Evolutionary conservation across 23 tunicate genomes (phyloP).

Genomic region (Halocynthia aurantium): DNA sequence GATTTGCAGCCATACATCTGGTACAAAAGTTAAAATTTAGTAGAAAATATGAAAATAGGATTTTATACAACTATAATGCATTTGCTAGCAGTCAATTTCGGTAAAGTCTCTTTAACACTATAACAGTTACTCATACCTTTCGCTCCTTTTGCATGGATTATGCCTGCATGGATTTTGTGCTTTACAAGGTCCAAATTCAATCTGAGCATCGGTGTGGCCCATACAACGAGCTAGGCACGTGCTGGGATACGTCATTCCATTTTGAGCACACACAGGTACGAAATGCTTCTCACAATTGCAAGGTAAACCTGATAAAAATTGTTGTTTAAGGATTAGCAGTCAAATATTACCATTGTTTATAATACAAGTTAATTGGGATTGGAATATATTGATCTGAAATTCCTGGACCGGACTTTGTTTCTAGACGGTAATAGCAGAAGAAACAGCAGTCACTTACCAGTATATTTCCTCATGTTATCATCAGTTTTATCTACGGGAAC

Average conservation of each 20-base stretch:
- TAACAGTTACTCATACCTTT: slow-evolving; percentile 28
- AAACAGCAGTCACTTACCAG: slow-evolving; percentile 19
- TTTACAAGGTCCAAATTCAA: slow-evolving; percentile 28
- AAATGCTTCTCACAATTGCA: slow-evolving; percentile 42
- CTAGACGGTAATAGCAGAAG: too few relatives aligned
- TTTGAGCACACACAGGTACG: slow-evolving; percentile 57
- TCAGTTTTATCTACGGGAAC: slow-evolving; percentile 9
- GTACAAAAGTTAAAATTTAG: neutral
- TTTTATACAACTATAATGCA: too few relatives aligned
- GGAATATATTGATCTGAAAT: too few relatives aligned
- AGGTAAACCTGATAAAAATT: slow-evolving; percentile 37
- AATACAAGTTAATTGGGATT: too few relatives aligned
- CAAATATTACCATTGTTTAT: too few relatives aligned
- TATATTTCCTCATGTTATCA: slow-evolving; percentile 21
- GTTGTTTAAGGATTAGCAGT: too few relatives aligned
- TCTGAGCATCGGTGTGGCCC: slow-evolving; percentile 7
- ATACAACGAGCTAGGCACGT: slow-evolving; percentile 54
- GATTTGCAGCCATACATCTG: slow-evolving; percentile 68
- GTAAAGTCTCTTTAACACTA: too few relatives aligned
- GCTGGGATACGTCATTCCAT: slow-evolving; percentile 47
- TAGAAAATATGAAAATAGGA: neutral
- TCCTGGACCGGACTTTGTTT: too few relatives aligned
- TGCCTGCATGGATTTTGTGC: slow-evolving; percentile 34
- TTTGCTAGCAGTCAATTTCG: too few relatives aligned
- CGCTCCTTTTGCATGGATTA: slow-evolving; percentile 47